Evolutionary conservation across 2,888 invertebrate genomes (phyloP).

Genomic region (Thereva nobilitata): DNA sequence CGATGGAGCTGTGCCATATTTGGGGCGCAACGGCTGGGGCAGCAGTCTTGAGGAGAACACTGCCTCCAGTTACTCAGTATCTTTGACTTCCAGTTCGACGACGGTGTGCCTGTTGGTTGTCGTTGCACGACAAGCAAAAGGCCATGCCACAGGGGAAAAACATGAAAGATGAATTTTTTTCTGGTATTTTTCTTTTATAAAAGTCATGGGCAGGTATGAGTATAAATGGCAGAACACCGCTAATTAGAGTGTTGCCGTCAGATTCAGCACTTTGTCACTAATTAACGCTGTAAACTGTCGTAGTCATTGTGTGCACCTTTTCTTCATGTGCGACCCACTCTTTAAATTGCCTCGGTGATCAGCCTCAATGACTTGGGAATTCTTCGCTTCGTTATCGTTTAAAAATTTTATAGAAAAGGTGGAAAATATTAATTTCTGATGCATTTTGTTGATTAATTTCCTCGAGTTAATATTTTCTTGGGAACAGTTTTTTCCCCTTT

Average conservation of each 20-base stretch:
- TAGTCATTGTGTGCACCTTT: slow-evolving; percentile 6
- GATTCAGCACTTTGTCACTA: slow-evolving; percentile 34
- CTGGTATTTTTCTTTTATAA: slow-evolving; percentile 4
- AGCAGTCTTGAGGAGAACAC: too few relatives aligned
- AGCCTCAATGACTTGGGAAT: too few relatives aligned
- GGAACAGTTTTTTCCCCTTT: slow-evolving; percentile 5
- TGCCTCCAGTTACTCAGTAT: too few relatives aligned
- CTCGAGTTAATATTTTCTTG: not conserved
- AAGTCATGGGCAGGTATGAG: slow-evolving; percentile 6
- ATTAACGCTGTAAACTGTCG: slow-evolving; percentile 28
- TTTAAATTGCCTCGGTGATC: not conserved
- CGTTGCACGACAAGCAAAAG: too few relatives aligned
- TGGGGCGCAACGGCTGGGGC: too few relatives aligned
- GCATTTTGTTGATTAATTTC: too few relatives aligned
- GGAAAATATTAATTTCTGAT: slow-evolving; percentile 14
- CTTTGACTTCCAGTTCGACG: too few relatives aligned
- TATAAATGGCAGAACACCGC: slow-evolving; percentile 23
- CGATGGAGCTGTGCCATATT: too few relatives aligned
- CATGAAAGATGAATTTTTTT: not conserved
- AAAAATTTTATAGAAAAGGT: too few relatives aligned
- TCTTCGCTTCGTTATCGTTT: too few relatives aligned
- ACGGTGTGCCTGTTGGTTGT: too few relatives aligned
- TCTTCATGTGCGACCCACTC: slow-evolving; percentile 9
- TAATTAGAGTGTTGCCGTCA: slow-evolving; percentile 34
- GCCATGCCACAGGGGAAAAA: too few relatives aligned